phyloP scores from a whole-genome alignment of 2,797 vertebrate species.

The Tenualosa thibaudeaui region DNA sequence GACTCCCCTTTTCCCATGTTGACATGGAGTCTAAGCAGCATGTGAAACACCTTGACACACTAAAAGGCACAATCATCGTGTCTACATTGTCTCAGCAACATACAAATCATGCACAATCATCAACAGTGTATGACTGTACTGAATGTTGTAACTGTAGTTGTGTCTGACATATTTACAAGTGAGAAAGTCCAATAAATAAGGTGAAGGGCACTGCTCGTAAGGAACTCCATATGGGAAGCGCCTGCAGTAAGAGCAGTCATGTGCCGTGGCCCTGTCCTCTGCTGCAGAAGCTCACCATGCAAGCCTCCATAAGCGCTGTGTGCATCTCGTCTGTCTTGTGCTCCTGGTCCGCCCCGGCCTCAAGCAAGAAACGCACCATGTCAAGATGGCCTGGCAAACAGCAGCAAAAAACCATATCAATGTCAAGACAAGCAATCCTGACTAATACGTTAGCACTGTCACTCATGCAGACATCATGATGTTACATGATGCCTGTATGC shows the following conservation, averaged over 20 bases:
- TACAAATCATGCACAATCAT: background rate
- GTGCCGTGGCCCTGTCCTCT: background rate
- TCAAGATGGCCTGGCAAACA: constrained; percentile 89
- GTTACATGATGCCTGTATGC: too few species aligned
- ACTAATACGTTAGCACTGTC: background rate
- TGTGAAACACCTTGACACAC: too few species aligned
- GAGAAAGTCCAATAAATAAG: too few species aligned
- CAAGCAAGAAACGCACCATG: constrained; percentile 98
- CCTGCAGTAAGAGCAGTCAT: background rate
- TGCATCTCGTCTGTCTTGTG: constrained; percentile 99
- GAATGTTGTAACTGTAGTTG: too few species aligned
- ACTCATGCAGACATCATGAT: background rate
- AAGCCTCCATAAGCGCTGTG: constrained; percentile 98
- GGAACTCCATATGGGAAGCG: too few species aligned
- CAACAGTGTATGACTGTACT: background rate
- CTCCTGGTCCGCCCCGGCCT: constrained; percentile 98
- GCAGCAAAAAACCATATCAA: background rate
- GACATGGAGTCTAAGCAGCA: too few species aligned
- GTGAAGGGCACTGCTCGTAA: too few species aligned
- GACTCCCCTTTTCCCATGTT: too few species aligned
- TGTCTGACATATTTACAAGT: too few species aligned
- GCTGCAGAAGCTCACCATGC: constrained; percentile 82
- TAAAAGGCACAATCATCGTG: too few species aligned
- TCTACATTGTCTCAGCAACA: background rate
- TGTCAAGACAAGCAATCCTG: background rate